phyloP scores from a whole-genome alignment of 2,888 invertebrate genomes.

The Drosophila neotestacea region DNA sequence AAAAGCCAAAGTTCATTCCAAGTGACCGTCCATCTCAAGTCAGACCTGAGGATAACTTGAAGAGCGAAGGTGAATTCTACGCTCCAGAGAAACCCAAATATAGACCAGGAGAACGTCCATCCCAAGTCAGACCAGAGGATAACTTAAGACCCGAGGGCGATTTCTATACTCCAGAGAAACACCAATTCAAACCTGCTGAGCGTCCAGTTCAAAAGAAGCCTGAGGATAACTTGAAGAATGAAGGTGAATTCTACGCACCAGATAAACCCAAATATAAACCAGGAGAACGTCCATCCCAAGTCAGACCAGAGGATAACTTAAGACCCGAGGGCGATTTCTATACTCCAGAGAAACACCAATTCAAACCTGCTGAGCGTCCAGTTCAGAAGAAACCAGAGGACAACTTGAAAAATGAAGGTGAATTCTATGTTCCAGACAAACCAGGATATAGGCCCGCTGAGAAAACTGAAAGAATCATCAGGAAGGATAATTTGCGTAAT shows the following conservation, averaged over 20 bases:
- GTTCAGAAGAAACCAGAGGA: constrained; percentile 80
- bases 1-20: no score
- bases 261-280: constrained; percentile 85
- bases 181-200: constrained; percentile 84
- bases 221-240: constrained; percentile 87
- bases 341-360: constrained; percentile 82
- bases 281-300: constrained; percentile 85
- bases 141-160: constrained; percentile 68
- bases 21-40: constrained; percentile 84
- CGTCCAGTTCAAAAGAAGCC: constrained; percentile 85
- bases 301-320: constrained; percentile 85
- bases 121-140: constrained; percentile 86
- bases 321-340: constrained; percentile 87
- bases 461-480: constrained; percentile 84
- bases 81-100: constrained; percentile 85
- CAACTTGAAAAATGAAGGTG: constrained; percentile 85
- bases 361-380: constrained; percentile 7
- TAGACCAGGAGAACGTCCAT: constrained; percentile 85
- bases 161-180: constrained; percentile 86
- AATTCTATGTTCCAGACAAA: constrained; percentile 75
- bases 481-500: constrained; percentile 86
- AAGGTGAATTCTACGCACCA: constrained; percentile 87
- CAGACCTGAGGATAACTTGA: constrained; percentile 88
- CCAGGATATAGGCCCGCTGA: constrained; percentile 82
- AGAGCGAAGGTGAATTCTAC: constrained; percentile 86